Evolutionary conservation across 2,888 invertebrate genomes (phyloP), one percentile per base, ranked within the genome.

Genomic region (Temnothorax rugatulus): DNA sequence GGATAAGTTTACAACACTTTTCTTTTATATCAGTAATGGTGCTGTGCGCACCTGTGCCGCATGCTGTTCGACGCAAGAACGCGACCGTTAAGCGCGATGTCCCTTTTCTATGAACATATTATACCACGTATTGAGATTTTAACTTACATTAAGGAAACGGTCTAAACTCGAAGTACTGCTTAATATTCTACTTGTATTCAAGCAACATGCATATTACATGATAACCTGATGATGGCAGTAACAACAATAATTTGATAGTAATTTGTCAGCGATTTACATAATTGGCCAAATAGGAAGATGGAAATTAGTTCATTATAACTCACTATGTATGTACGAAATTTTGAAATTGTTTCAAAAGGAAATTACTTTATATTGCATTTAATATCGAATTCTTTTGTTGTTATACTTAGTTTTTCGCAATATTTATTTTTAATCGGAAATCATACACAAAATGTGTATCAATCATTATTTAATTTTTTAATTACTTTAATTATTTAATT

Each of bases 1-100:
- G 25, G 38, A 54, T 59, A 81, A 81, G 59, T 71, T 81, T 71
- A 59, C 47, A 71, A 79, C 59, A 79, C 47, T 71, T 81, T 77
- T 79, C 71, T 47, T 71, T 71, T 71, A 71, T 61, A 71, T 71
- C 47, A 44, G 71, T 50, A 59, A 21, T n/a, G 25, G 11, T 18
- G 69, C 77, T 34, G 7, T 44, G 57, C 52, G 15, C 79, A 81
- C 79, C 79, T 81, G 79, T 38, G 79, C 25, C 71, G 47, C 47
- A 29, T 81, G 44, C 71, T 50, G 34, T 21, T 25, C n/a, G 44
- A 21, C 18, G 4, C 18, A 71, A 79, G 71, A 47, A 34, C 34
- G 21, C 44, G 44, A 69, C 34, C 29, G 18, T 13, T 18, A 50
- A 8, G 2, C 59, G 21, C 21, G 34, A 66, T 54, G 25, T 59